Conservation (phyloP, 2,888 invertebrate genomes). For the Allolobophora icterica region DNA sequence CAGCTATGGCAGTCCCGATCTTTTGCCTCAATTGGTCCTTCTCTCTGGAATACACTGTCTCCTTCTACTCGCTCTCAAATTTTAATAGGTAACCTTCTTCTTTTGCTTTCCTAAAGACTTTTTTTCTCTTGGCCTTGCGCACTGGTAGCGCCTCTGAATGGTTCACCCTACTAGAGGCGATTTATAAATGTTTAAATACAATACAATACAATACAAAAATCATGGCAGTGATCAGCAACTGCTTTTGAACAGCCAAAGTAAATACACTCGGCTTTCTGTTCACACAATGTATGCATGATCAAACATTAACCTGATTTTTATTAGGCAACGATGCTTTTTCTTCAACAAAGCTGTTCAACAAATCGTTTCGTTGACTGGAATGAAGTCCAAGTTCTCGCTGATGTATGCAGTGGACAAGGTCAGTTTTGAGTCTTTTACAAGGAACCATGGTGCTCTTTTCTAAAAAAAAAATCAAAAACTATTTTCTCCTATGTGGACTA, state of each 20-base stretch:
- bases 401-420: slow-evolving; percentile 14
- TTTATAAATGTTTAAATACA: too few relatives aligned
- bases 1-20: too few relatives aligned
- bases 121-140: too few relatives aligned
- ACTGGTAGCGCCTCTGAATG: too few relatives aligned
- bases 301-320: slow-evolving; percentile 46
- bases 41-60: too few relatives aligned
- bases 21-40: too few relatives aligned
- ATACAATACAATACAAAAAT: too few relatives aligned
- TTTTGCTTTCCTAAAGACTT: too few relatives aligned
- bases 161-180: too few relatives aligned
- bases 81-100: too few relatives aligned
- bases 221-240: neutral
- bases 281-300: neutral
- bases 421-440: neutral
- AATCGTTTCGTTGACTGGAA: neutral
- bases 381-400: slow-evolving; percentile 14
- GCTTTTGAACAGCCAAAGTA: neutral
- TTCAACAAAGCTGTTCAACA: slow-evolving; percentile 43
- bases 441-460: neutral
- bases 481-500: neutral
- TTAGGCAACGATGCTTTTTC: slow-evolving; percentile 49
- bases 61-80: too few relatives aligned
- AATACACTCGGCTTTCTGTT: neutral
- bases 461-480: neutral